phyloP scores from a whole-genome alignment of 2,888 invertebrate genomes.

The Hirtodrosophila histrioides region DNA sequence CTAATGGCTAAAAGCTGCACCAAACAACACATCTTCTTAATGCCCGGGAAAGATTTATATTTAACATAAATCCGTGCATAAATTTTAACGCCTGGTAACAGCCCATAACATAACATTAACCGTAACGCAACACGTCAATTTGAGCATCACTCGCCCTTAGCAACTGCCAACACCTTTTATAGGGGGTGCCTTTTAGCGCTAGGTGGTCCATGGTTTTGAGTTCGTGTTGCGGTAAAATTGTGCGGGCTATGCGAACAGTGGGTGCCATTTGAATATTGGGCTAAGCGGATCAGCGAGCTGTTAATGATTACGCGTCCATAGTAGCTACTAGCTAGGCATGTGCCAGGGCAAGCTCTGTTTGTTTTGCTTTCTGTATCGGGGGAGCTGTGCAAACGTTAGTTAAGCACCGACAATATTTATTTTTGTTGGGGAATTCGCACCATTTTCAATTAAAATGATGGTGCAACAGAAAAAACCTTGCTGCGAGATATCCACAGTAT shows the following conservation, averaged over 20 bases:
- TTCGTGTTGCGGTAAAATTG: slow-evolving; percentile 26
- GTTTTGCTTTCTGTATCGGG: slow-evolving; percentile 2
- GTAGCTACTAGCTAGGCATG: slow-evolving; percentile 12
- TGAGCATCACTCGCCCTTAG: slow-evolving; percentile 40
- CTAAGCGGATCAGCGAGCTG: slow-evolving; percentile 56
- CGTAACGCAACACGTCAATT: slow-evolving; percentile 52
- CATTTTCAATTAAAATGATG: neutral
- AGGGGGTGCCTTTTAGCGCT: slow-evolving; percentile 3
- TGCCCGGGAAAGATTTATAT: slow-evolving; percentile 57
- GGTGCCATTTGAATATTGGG: slow-evolving; percentile 36
- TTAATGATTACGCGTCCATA: slow-evolving; percentile 59
- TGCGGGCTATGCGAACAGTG: slow-evolving; percentile 39
- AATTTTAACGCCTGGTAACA: slow-evolving; percentile 60
- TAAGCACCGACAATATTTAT: slow-evolving; percentile 29
- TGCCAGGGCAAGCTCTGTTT: slow-evolving; percentile 14
- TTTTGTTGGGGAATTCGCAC: neutral
- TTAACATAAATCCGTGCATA: slow-evolving; percentile 64
- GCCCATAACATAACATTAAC: slow-evolving; percentile 36
- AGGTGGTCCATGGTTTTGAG: neutral
- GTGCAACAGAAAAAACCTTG: neutral
- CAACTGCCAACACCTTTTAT: slow-evolving; percentile 58
- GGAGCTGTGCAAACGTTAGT: slow-evolving; percentile 21
- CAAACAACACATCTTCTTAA: slow-evolving; percentile 29
- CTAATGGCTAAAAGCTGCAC: slow-evolving; percentile 33
- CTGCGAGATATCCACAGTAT: too few species aligned